Evolutionary conservation across 2,113 vertebrate genomes (phyloP).

Genomic region (Phainopepla nitens): DNA sequence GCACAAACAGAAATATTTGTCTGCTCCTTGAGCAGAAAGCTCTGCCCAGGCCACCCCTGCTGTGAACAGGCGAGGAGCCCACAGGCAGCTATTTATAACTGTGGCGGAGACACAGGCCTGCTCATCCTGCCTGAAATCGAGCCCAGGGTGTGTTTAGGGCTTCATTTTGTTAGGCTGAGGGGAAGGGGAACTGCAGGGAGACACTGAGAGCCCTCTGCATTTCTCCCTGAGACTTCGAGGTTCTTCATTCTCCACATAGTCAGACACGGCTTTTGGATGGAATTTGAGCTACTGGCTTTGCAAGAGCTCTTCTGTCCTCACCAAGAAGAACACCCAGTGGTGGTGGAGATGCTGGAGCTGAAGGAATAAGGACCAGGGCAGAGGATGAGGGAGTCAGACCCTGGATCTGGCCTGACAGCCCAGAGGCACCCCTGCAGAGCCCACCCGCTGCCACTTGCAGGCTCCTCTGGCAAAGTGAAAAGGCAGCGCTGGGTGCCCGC

Average conservation of each 20-base stretch:
- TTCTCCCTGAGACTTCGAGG: accelerated
- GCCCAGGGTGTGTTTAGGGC: background rate
- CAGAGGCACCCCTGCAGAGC: background rate
- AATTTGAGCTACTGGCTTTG: background rate
- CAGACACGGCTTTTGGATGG: background rate
- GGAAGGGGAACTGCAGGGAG: background rate
- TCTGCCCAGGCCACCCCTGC: background rate
- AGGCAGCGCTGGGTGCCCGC: background rate
- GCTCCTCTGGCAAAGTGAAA: background rate
- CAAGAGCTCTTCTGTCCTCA: background rate
- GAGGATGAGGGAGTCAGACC: background rate
- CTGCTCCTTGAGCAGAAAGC: background rate
- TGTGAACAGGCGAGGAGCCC: background rate
- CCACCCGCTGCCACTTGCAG: background rate
- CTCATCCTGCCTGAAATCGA: background rate
- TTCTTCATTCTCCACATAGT: background rate
- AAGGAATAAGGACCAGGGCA: background rate
- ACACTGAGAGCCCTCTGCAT: background rate
- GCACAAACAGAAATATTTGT: background rate
- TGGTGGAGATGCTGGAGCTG: background rate
- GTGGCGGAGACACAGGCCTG: background rate
- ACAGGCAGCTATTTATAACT: background rate
- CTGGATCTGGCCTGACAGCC: background rate
- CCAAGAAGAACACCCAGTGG: background rate
- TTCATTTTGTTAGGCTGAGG: background rate